Base-by-base conservation (phyloP, 2,797 vertebrate genomes). In the Melanotaenia trifasciata region DNA sequence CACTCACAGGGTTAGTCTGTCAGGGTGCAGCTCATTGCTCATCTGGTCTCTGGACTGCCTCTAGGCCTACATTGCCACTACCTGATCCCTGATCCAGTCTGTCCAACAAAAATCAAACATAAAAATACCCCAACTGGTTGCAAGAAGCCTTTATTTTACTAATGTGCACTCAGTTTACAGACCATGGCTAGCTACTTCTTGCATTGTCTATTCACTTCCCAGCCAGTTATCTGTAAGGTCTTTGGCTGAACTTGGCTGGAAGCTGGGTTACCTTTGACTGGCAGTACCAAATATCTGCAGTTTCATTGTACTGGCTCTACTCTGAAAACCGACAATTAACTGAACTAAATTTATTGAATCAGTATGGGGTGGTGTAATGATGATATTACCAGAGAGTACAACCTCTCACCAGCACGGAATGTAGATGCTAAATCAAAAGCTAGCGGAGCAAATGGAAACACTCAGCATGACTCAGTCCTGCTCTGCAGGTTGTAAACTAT, bases 21-120 rank as follows among this genome's bases (percentile, higher is more conserved):
- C 86, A 90, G 77, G 70, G 47, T 70, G 67, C 54, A 61, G 71
- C 68, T 85, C 79, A 87, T 87, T 78, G 75, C 83, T 93, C 89
- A 90, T 91, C 86, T 90, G 79, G 83, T 89, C 89, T 93, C 91
- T 92, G 90, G 93, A 93, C 87, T 67, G 82, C 73, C 84, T 87
- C 53, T 68, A 85, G 85, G 64, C 78, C 70, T 76, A 65, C 64
- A 61, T 74, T 77, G 81, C 74, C 76, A 40, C 83, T 75, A 67
- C 67, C 76, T 69, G 70, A 57, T 32, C 16, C 67, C 76, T 69
- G 70, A 57, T 32, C 16, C 53, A 14, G 47, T 57, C 72, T 71
- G 61, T 38, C 70, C 33, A 61, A 61, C 57, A 60, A 47, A 61
- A 63, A 43, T 53, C 47, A 33, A 63, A 50, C 76, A 78, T 66